A percentile compares a stretch with the other conserved stretches of the same genome.
Conservation (phyloP, 2,797 vertebrate species). For the Microctenopoma stevenorrisi region DNA sequence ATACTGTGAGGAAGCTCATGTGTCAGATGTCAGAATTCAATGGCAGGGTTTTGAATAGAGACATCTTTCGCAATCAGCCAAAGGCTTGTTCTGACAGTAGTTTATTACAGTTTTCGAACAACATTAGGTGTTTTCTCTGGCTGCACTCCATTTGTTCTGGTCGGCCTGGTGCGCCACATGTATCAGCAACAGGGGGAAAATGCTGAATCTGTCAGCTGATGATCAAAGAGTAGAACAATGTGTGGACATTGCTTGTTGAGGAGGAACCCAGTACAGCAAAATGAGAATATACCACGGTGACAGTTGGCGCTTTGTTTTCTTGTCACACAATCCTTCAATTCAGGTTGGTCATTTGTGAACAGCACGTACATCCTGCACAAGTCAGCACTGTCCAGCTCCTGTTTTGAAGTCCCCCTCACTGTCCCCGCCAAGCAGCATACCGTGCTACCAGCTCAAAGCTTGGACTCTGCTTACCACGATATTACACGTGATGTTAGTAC, state of each 20-base stretch:
- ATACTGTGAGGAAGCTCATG: neutral
- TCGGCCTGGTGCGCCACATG: neutral
- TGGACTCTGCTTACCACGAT: neutral
- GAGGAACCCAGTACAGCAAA: neutral
- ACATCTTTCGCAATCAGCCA: conserved; percentile 7
- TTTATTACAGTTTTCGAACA: conserved; percentile 1
- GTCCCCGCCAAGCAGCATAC: conserved; percentile 2
- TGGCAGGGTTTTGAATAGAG: conserved; percentile 7
- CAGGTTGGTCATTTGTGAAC: conserved; percentile 47
- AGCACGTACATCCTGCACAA: conserved; percentile 20
- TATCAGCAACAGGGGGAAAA: conserved; percentile 2
- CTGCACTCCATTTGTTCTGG: neutral
- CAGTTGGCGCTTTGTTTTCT: conserved; percentile 50
- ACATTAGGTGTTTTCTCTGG: conserved; percentile 1
- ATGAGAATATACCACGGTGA: conserved; percentile 13
- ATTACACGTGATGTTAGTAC: too few relatives aligned
- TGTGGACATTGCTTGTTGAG: neutral
- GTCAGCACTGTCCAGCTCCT: conserved; percentile 11
- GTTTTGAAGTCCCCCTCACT: neutral
- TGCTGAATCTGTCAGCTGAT: conserved; percentile 4
- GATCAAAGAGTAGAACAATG: conserved; percentile 24
- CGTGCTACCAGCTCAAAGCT: too few relatives aligned
- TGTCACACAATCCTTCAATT: conserved; percentile 48
- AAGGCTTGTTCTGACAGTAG: conserved; percentile 19
- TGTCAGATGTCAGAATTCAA: neutral